Percentiles rank a stretch among this genome's conserved stretches.
phyloP scores from a whole-genome alignment of 2,888 invertebrate genomes.

The Trichogramma dendrolimi region DNA sequence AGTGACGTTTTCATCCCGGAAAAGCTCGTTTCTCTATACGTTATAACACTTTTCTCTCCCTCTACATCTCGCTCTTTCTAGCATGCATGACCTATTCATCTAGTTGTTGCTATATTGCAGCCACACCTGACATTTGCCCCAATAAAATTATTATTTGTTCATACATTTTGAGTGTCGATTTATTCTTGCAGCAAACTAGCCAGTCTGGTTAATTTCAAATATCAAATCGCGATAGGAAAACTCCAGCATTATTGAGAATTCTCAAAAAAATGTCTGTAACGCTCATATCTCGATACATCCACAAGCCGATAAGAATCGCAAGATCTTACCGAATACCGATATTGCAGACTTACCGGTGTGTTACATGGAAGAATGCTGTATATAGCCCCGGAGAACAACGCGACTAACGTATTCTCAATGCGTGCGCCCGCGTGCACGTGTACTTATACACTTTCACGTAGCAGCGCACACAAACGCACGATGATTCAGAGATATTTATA shows the following conservation, averaged over 20 bases:
- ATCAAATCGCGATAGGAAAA: not conserved
- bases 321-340: constrained; percentile 9
- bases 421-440: no score
- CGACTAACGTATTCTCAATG: no score
- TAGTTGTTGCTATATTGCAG: no score
- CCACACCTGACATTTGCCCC: no score
- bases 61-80: constrained; percentile 6
- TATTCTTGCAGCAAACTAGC: not conserved
- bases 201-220: constrained; percentile 1
- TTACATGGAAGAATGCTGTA: constrained; percentile 20
- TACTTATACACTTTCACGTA: no score
- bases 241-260: no score
- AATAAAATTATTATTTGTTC: no score
- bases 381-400: constrained; percentile 10
- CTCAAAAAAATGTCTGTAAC: not conserved
- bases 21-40: constrained; percentile 9
- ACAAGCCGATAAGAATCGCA: constrained; percentile 9
- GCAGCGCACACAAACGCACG: constrained; percentile 28
- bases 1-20: constrained; percentile 41
- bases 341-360: constrained; percentile 18
- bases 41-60: not conserved
- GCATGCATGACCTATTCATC: not conserved
- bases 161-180: no score
- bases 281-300: not conserved
- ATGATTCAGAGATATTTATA: constrained; percentile 49